Conservation (phyloP, 53 echinoderm and acorn worm species). For the Arbacia lixula region DNA sequence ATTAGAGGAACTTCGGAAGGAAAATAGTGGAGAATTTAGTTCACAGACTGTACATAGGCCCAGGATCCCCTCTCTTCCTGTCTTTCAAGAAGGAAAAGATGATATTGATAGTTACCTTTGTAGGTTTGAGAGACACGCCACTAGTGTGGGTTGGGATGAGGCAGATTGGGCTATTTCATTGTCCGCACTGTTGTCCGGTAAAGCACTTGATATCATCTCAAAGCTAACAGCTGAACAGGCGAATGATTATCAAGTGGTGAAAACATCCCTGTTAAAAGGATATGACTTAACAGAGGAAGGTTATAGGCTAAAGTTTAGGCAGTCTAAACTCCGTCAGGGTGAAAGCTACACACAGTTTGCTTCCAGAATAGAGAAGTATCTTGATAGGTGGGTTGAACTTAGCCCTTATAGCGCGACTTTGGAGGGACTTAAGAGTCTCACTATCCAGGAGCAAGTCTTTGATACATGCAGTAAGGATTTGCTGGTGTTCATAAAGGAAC, state of each 20-base stretch:
- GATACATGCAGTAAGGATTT: constrained; percentile 60
- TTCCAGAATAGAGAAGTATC: constrained; percentile 44
- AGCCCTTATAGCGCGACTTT: constrained; percentile 7
- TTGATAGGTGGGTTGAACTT: constrained; percentile 69
- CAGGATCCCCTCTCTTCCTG: constrained; percentile 64
- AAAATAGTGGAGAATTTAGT: too few relatives aligned
- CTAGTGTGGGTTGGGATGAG: constrained; percentile 41
- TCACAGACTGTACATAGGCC: background rate
- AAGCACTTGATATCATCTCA: constrained; percentile 65
- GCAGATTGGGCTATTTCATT: constrained; percentile 58
- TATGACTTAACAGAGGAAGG: constrained; percentile 67
- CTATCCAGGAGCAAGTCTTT: constrained; percentile 63
- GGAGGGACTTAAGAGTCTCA: constrained; percentile 47
- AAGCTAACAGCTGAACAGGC: constrained; percentile 41
- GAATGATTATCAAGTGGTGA: constrained; percentile 46
- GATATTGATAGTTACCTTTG: constrained; percentile 70
- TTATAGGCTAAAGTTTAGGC: constrained; percentile 61
- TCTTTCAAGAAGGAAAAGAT: constrained; percentile 68
- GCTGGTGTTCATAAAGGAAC: constrained; percentile 64
- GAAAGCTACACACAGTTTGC: constrained; percentile 60
- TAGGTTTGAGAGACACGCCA: constrained; percentile 70
- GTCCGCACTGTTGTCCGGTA: constrained; percentile 67
- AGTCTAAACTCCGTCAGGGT: constrained; percentile 47
- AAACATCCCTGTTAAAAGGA: constrained; percentile 49
- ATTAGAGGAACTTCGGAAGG: too few relatives aligned